Evolutionary conservation across 2,113 vertebrate species (phyloP).

Genomic region (Callionymus lyra): DNA sequence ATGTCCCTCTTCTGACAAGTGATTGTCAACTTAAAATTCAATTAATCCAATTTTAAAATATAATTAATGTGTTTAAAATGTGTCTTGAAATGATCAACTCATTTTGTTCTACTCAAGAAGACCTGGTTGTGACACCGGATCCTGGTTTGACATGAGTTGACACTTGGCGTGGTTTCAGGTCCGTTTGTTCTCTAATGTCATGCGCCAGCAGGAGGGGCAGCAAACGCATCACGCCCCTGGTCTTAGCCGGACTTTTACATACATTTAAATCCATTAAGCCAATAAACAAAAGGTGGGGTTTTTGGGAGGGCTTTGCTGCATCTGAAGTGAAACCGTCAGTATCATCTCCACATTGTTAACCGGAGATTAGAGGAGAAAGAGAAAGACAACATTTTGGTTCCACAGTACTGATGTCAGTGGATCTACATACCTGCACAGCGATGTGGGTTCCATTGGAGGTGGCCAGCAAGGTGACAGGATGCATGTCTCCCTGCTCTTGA

Average conservation of each 20-base stretch:
- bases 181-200: slow-evolving; percentile 1
- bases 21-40: too few relatives aligned
- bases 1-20: too few relatives aligned
- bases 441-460: slow-evolving; percentile 98
- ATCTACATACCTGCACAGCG: slow-evolving; percentile 83
- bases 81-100: too few relatives aligned
- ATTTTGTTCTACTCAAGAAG: too few relatives aligned
- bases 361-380: neutral
- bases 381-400: too few relatives aligned
- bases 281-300: slow-evolving; percentile 10
- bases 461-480: slow-evolving; percentile 89
- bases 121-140: neutral
- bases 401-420: neutral
- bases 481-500: slow-evolving; percentile 82
- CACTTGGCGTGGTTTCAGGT: neutral
- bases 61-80: too few relatives aligned
- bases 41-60: too few relatives aligned
- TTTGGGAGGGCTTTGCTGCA: slow-evolving; percentile 1
- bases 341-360: too few relatives aligned
- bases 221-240: neutral
- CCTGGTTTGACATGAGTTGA: neutral
- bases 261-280: too few relatives aligned
- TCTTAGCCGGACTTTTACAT: too few relatives aligned
- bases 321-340: slow-evolving; percentile 8
- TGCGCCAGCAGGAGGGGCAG: slow-evolving; percentile 2